Percentiles rank a stretch among this genome's conserved stretches.
phyloP scores from a whole-genome alignment of 2,797 vertebrate genomes.

The Leptodactylus fallax region DNA sequence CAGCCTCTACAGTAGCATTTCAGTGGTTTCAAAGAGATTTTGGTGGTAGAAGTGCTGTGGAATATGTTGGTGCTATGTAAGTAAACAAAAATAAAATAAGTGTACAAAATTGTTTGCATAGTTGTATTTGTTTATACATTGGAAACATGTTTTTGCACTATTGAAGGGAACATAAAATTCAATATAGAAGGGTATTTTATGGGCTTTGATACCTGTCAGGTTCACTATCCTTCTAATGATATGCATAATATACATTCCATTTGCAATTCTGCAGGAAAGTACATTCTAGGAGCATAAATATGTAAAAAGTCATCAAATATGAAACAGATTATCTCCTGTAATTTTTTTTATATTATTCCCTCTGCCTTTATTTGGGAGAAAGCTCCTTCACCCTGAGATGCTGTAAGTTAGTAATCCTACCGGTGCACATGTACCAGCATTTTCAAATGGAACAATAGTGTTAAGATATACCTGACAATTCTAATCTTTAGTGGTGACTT shows the following conservation, averaged over 20 bases:
- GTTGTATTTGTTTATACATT: too few relatives aligned
- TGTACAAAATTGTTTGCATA: too few relatives aligned
- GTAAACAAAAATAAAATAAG: too few relatives aligned
- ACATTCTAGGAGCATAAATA: background rate
- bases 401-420: too few relatives aligned
- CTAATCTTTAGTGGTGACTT: background rate
- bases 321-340: background rate
- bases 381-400: background rate
- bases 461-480: background rate
- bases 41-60: too few relatives aligned
- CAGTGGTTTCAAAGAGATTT: too few relatives aligned
- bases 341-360: background rate
- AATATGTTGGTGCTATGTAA: too few relatives aligned
- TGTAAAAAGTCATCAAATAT: background rate
- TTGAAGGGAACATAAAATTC: background rate
- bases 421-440: too few relatives aligned
- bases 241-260: background rate
- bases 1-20: too few relatives aligned
- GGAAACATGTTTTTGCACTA: background rate
- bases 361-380: too few relatives aligned
- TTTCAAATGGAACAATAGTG: background rate
- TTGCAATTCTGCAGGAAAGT: background rate
- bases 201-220: slow-evolving; percentile 8
- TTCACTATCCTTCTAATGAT: background rate
- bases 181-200: background rate